Evolutionary conservation across 2,113 vertebrate genomes (phyloP).

Genomic region (Phalacrocorax carbo): DNA sequence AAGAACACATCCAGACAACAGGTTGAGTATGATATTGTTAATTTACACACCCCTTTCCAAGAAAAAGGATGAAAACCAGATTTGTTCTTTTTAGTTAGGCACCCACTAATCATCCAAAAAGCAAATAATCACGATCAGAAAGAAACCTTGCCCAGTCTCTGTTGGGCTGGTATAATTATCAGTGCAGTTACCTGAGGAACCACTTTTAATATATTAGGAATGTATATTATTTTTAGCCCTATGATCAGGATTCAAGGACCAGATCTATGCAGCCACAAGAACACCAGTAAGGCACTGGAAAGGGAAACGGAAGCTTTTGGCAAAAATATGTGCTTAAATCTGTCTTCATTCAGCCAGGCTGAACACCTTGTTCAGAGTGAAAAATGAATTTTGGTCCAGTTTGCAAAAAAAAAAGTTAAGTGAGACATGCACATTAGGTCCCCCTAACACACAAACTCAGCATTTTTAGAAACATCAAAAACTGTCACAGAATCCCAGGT

Average conservation of each 20-base stretch:
- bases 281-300: background rate
- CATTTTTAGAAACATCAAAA: background rate
- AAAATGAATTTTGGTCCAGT: background rate
- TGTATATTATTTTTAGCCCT: background rate
- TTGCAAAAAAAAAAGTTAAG: background rate
- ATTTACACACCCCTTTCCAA: background rate
- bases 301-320: background rate
- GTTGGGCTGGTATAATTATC: background rate
- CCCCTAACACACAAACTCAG: background rate
- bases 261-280: background rate
- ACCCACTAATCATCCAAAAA: background rate
- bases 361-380: background rate
- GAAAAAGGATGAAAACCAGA: background rate
- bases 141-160: background rate
- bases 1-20: background rate
- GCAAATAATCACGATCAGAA: background rate
- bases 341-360: background rate
- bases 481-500: no score
- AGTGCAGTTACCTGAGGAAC: background rate
- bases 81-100: background rate
- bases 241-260: background rate
- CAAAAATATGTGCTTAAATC: background rate
- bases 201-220: background rate
- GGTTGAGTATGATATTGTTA: background rate
- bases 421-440: rapidly evolving